A percentile compares a stretch with the other conserved stretches of the same genome.
phyloP scores from a whole-genome alignment of 2,797 vertebrate genomes.

The Catamblyrhynchus diadema region DNA sequence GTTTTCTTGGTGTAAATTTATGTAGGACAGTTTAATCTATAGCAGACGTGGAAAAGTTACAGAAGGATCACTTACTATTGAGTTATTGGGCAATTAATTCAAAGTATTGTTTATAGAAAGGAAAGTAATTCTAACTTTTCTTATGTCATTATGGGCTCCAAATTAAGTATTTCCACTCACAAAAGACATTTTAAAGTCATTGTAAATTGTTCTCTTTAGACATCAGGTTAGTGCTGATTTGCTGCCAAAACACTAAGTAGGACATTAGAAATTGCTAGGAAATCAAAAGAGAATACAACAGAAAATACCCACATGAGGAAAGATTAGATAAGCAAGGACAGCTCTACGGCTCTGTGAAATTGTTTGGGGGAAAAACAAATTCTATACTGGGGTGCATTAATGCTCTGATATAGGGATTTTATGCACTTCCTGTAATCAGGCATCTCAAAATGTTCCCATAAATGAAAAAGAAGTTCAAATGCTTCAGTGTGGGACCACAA shows the following conservation, averaged over 20 bases:
- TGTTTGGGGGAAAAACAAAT: not conserved
- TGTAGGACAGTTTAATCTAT: slow-evolving; percentile 7
- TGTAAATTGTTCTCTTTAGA: slow-evolving; percentile 27
- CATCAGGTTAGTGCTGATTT: slow-evolving; percentile 34
- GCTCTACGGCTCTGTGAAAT: not conserved
- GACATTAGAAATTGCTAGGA: not conserved
- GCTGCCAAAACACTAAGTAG: slow-evolving; percentile 36
- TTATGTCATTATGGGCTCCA: not conserved
- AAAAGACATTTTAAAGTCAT: slow-evolving; percentile 14
- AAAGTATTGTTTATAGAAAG: slow-evolving; percentile 34
- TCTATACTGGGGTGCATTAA: not conserved
- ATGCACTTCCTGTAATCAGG: not conserved
- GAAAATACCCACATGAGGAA: not conserved
- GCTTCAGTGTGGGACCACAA: not conserved
- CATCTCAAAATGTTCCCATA: not conserved
- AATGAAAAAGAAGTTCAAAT: not conserved
- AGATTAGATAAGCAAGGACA: not conserved
- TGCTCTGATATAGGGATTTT: not conserved
- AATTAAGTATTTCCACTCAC: slow-evolving; percentile 14
- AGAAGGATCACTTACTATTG: slow-evolving; percentile 15
- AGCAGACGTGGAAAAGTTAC: not conserved
- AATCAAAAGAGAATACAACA: not conserved
- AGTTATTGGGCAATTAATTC: slow-evolving; percentile 44
- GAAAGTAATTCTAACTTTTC: slow-evolving; percentile 34
- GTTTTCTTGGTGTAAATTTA: slow-evolving; percentile 14